These are phyloP conservation scores for Halocaridina rubra DNA, from an alignment of 2,888 invertebrate species.

Conservation along the genomic window DNA sequence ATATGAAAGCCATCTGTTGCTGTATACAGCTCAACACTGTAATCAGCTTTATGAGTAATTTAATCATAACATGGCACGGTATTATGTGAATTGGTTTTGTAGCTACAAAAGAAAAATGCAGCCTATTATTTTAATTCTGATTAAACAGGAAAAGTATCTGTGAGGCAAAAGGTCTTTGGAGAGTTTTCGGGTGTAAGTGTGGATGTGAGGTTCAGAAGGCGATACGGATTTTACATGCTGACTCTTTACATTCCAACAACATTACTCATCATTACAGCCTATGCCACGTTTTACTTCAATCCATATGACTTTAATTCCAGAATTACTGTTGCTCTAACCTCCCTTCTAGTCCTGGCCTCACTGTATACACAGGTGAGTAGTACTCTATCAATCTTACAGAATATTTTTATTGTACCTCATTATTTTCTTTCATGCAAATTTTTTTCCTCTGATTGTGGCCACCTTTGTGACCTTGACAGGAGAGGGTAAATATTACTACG, in stretches of 20 bases:
- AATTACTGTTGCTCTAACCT: slow-evolving; percentile 71
- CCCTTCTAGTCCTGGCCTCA: slow-evolving; percentile 55
- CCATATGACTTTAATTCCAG: slow-evolving; percentile 72
- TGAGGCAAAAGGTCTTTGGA: no score
- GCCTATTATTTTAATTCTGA: no score
- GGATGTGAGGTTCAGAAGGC: slow-evolving; percentile 44
- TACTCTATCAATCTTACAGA: background rate
- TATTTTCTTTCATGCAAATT: background rate
- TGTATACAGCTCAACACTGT: no score
- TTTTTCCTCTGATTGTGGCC: no score
- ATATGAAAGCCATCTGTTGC: no score
- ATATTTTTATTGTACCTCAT: background rate
- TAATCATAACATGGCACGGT: no score
- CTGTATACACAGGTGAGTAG: slow-evolving; percentile 58
- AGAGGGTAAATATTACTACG: no score
- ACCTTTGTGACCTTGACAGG: no score
- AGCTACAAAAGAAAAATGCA: no score
- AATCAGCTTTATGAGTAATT: no score
- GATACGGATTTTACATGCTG: slow-evolving; percentile 63
- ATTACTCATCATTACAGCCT: slow-evolving; percentile 60
- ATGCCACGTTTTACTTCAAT: slow-evolving; percentile 56
- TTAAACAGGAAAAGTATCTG: no score
- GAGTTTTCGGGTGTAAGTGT: slow-evolving; percentile 50
- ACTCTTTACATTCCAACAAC: slow-evolving; percentile 72
- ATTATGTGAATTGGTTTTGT: no score